These are phyloP conservation scores for Melospiza georgiana DNA, from an alignment of 2,113 vertebrate species.

Conservation along the genomic window DNA sequence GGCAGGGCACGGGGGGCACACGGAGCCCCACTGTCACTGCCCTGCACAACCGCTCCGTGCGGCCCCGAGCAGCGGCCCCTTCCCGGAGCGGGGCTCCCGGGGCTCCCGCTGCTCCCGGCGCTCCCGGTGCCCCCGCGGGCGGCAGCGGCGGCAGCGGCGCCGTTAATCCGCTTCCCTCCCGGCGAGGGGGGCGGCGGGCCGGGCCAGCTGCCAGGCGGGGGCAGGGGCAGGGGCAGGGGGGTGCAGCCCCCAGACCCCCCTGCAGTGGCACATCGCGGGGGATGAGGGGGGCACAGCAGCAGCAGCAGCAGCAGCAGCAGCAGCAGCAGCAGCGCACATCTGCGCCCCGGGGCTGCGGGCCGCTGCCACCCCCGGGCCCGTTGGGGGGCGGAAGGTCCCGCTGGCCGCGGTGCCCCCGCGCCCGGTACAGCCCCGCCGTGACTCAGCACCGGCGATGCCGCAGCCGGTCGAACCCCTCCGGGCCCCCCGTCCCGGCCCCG, in stretches of 20 bases:
- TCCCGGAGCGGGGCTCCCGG: neutral
- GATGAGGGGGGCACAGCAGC: neutral
- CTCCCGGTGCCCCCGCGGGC: neutral
- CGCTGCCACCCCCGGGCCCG: neutral
- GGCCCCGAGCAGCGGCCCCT: accelerated
- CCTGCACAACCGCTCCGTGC: accelerated
- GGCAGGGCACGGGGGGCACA: neutral
- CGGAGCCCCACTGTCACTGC: accelerated
- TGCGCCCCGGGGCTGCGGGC: neutral
- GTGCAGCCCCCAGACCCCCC: neutral
- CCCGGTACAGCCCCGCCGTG: neutral
- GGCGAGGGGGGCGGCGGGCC: neutral
- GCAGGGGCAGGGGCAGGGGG: neutral
- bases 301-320: neutral
- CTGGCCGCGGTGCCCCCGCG: neutral
- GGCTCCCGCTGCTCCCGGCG: no score
- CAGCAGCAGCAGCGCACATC: neutral
- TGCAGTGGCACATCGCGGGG: neutral
- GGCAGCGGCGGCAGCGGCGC: neutral
- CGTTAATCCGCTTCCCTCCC: slow-evolving; percentile 10
- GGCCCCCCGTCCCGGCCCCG: no score
- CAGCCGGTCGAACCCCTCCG: neutral
- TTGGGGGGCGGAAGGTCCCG: neutral
- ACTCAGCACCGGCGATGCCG: slow-evolving; percentile 4
- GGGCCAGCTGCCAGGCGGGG: neutral